Base-by-base conservation (phyloP, 37 sponge, comb jelly and placozoan genomes). In the Mnemiopsis leidyi region DNA sequence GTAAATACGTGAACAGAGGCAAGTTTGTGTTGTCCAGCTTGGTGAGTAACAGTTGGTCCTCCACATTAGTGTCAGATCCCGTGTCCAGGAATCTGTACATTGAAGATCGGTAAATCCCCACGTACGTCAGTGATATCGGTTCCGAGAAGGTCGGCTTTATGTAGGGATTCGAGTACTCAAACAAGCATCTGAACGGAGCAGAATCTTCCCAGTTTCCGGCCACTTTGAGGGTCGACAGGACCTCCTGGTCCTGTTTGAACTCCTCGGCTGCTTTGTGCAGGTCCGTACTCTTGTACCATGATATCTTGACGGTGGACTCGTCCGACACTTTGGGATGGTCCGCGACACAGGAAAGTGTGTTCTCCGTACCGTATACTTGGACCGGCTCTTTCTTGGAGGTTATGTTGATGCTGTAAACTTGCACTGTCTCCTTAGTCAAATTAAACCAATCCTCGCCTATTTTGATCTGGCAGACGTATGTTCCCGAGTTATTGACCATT, bases 151-250 rank as follows among this genome's bases (percentile, higher is more conserved):
- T 37, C 5, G 90, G 61, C 3, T 7, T 35, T 16, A 85, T 85
- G 48, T 38, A 38, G n/a, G 90, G 90, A 0, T 23, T n/a, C 1
- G 18, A 9, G 30, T 85, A 85, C 61, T 85, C 90, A 39, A 85
- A 39, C 20, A 85, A 26, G 61, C 90, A 85, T 2, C 35, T 7
- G 61, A 29, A 85, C 23, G 16, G 9, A 38, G 90, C 90, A 38
- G 90, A 85, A 28, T 85, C 90, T 5, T n/a, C 90, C 61, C 40
- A 85, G 33, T 39, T 38, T 39, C 90, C 90, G 26, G 23, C 90
- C 26, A 85, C 2, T 3, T 38, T 5, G 0, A 85, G 32, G 1
- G 90, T 40, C 35, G 61, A 40, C 23, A 13, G 9, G 24, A 39
- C 90, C 0, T 85, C 90, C 3, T 85, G 61, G 21, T 85, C 90